Evolutionary conservation across 1,140 invertebrate genomes (phyloP), one percentile per base, ranked within the genome.

Genomic region (Centruroides vittatus): DNA sequence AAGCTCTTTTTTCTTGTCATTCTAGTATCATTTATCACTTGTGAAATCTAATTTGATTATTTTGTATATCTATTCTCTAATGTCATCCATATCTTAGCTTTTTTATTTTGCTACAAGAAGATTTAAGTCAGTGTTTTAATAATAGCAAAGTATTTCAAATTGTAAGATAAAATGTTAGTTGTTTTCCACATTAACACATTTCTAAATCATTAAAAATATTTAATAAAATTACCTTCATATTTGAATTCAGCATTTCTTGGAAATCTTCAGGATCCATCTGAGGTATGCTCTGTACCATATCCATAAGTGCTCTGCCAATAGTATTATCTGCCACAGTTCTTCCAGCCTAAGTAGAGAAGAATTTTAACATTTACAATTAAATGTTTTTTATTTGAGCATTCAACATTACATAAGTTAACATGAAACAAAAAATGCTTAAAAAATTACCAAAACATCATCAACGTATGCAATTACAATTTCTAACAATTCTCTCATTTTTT

Each of bases 201-300:
- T 23, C 66, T 53, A 59, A 11, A 61, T 3, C 13, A 57, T 12
- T 54, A n/a, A 56, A 23, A 10, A 10, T 48, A 2, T 23, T 23
- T 23, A 23, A 23, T 23, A 62, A 54, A 61, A 57, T 65, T 71
- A 83, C 82, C 76, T 96, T 96, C 70, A 96, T 88, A 73, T 93
- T 93, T 66, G 89, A 88, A 69, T 93, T 95, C 70, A 97, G 86
- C 87, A 96, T 94, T 65, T 89, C 83, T 35, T 92, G 89, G 74
- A 97, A 95, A 70, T 93, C 85, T 71, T 93, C 88, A 48, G 82
- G 80, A 23, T 83, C 82, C 81, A 96, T 90, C 72, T 90, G 86
- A 23, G 93, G 93, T 57, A 94, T 56, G 55, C 63, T 67, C 47
- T 70, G 68, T 36, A 70, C 60, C 61, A 67, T 69, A 36, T 69